These are phyloP conservation scores for Acanthopleura granulata DNA, from an alignment of 2,888 invertebrate genomes.

Conservation along the genomic window DNA sequence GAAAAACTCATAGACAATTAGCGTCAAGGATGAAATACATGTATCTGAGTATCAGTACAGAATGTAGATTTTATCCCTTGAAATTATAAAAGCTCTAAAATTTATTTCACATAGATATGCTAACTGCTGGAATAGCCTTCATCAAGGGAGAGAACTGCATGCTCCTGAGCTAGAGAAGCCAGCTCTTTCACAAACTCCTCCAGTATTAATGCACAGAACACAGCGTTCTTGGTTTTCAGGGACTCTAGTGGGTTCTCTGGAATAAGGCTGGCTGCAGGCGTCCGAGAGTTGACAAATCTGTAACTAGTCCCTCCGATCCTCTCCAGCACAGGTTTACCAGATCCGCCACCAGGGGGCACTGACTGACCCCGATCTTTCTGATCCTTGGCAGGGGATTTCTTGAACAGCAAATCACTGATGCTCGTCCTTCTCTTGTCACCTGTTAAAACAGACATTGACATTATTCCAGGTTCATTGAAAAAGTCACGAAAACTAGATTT, in stretches of 20 bases:
- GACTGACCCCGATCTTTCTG: conserved; percentile 22
- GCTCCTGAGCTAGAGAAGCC: conserved; percentile 94
- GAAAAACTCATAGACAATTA: background rate
- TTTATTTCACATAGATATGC: background rate
- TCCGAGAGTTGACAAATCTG: conserved; percentile 50
- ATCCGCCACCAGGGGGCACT: background rate
- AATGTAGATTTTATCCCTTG: background rate
- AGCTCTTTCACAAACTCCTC: conserved; percentile 97
- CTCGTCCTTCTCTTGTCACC: conserved; percentile 51
- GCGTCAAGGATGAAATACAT: background rate
- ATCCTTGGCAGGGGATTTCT: conserved; percentile 37
- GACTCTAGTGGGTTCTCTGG: conserved; percentile 49
- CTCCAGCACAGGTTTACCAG: conserved; percentile 29
- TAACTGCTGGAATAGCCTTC: conserved; percentile 42
- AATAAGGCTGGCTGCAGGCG: conserved; percentile 34
- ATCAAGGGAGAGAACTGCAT: conserved; percentile 74
- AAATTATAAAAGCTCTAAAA: background rate
- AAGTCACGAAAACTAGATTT: too few species aligned
- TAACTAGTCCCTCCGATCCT: conserved; percentile 46
- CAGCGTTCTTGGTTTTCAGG: conserved; percentile 70
- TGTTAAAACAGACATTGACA: background rate
- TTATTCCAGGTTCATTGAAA: too few species aligned
- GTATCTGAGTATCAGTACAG: background rate
- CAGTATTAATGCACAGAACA: conserved; percentile 87
- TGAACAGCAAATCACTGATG: conserved; percentile 54